Conservation (phyloP, 2,888 invertebrate genomes). For the Synergus itoensis region DNA sequence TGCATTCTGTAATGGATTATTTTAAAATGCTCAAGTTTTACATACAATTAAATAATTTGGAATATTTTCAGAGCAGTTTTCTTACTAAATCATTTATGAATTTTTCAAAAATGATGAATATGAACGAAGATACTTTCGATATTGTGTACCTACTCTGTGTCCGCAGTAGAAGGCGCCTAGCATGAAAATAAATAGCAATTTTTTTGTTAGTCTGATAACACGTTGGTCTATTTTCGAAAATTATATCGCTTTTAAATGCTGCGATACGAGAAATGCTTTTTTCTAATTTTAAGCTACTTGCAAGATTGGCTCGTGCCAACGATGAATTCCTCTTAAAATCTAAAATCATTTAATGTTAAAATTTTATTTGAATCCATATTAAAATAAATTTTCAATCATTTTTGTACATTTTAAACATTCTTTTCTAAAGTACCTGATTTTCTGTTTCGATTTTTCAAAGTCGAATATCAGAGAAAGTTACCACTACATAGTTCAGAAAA, state of each 20-base stretch:
- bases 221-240: constrained; percentile 53
- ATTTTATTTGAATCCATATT: neutral
- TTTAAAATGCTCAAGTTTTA: neutral
- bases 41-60: neutral
- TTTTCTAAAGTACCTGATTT: neutral
- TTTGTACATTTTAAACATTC: neutral
- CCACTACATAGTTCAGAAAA: neutral
- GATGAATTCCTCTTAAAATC: constrained; percentile 38
- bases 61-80: constrained; percentile 7
- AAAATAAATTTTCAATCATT: neutral
- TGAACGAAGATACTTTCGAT: constrained; percentile 54
- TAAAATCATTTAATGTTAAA: neutral
- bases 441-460: constrained; percentile 14
- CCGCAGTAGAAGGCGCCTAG: constrained; percentile 77
- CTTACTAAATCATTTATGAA: neutral
- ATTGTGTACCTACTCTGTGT: constrained; percentile 75
- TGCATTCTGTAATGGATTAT: neutral
- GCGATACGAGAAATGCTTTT: constrained; percentile 55
- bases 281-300: constrained; percentile 49
- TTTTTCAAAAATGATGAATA: constrained; percentile 6
- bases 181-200: constrained; percentile 75
- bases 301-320: constrained; percentile 49
- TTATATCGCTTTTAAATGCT: constrained; percentile 54
- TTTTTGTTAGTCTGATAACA: constrained; percentile 66
- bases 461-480: constrained; percentile 17